Base-by-base conservation (phyloP, 2,113 vertebrate genomes). In the Cochlearius cochlearius region DNA sequence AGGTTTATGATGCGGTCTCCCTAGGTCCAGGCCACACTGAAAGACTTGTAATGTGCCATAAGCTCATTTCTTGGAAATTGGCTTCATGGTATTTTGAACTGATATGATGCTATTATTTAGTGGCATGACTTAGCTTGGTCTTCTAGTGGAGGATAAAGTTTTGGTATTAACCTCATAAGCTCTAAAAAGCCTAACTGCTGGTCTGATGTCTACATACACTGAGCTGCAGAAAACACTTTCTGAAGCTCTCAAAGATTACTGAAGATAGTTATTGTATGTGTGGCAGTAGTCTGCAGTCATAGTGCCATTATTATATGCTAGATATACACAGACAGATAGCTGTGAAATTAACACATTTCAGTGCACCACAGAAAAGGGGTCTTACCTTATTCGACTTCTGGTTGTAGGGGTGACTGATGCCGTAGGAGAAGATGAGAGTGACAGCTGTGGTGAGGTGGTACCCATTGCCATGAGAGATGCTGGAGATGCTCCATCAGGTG, bases 331-430 rank as follows among this genome's bases (percentile, higher is more conserved):
- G 38, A 59, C 29, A 76, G 41, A 47, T 2, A 81, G 9, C 52
- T 68, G 15, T 17, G n/a, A 60, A 89, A 78, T 74, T 1, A 74
- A 49, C 23, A 38, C 38, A 32, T 30, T 69, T 45, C 34, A 43
- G 16, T 43, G n/a, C 29, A 41, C 9, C 53, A 38, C 16, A 76
- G 29, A 8, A 60, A 67, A 49, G 26, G 8, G 41, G 1, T 41
- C 49, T 81, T 98, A 99, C 99, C 99, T 98, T 92, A 99, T 98
- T 49, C 99, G 99, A 94, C 98, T 99, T 49, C 99, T 98, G 26
- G 99, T 97, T 29, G 99, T 99, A 49, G 99, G 99, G 25, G 99
- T 99, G 93, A 99, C 98, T 5, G 99, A 99, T 6, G 99, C 99
- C 0, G 99, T 99, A 32, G 99, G 99, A 68, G 99, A 98, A 34